A percentile compares a stretch with the other conserved stretches of the same genome.
Evolutionary conservation across 2,888 invertebrate species (phyloP).

Genomic region (Amphipoea lucens): DNA sequence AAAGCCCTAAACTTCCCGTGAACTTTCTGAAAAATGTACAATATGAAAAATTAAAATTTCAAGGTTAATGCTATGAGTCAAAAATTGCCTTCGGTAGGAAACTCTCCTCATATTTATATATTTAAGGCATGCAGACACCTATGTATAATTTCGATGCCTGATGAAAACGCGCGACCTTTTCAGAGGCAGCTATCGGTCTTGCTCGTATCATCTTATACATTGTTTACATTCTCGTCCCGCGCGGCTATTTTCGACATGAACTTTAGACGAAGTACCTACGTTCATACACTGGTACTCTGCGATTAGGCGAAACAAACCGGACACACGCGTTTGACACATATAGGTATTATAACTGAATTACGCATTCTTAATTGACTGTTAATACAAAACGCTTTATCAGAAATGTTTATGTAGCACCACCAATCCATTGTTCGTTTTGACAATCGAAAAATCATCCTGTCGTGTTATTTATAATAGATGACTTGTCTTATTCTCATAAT

Average conservation of each 20-base stretch:
- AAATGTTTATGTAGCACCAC: background rate
- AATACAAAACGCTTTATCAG: conserved; percentile 3
- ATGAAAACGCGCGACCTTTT: conserved; percentile 49
- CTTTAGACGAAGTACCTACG: conserved; percentile 58
- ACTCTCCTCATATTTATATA: background rate
- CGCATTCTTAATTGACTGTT: conserved; percentile 19
- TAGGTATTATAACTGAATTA: background rate
- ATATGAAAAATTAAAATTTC: background rate
- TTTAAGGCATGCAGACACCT: background rate
- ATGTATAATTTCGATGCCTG: conserved; percentile 15
- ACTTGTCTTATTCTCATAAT: background rate
- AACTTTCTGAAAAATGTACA: background rate
- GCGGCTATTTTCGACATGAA: conserved; percentile 67
- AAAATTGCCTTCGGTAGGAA: background rate
- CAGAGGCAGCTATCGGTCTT: conserved; percentile 42
- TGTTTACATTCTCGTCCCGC: conserved; percentile 61
- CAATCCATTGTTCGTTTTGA: conserved; percentile 5
- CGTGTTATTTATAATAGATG: background rate
- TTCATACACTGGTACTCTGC: conserved; percentile 11
- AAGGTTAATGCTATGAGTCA: background rate
- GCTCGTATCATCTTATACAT: conserved; percentile 43
- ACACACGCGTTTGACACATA: background rate
- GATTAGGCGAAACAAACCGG: conserved; percentile 38
- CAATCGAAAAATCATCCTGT: background rate
- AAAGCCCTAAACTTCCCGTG: background rate